Evolutionary conservation across 2,888 invertebrate species (phyloP).

Genomic region (Leptinotarsa haldemani): DNA sequence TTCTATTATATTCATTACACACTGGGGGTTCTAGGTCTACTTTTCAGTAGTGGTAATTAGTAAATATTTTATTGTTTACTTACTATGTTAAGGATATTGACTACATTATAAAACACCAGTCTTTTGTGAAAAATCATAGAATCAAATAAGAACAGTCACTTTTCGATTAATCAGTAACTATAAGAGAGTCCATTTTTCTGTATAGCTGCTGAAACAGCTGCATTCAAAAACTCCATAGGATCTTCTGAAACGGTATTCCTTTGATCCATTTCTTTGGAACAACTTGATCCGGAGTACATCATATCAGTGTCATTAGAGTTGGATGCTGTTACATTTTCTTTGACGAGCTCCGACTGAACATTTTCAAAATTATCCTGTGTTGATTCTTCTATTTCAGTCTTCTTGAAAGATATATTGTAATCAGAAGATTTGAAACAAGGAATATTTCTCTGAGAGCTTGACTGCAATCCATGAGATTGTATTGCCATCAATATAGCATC

Average conservation of each 20-base stretch:
- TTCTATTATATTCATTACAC: too few relatives aligned
- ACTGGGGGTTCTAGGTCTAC: too few relatives aligned
- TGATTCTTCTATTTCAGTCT: conserved; percentile 49
- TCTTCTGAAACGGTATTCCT: conserved; percentile 49
- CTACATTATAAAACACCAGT: conserved; percentile 3
- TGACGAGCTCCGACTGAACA: conserved; percentile 52
- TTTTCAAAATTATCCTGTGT: conserved; percentile 56
- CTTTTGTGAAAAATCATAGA: neutral
- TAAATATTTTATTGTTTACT: neutral
- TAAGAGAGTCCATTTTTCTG: conserved; percentile 77
- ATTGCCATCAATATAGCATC: conserved; percentile 82
- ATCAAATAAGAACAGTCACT: neutral
- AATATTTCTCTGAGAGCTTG: conserved; percentile 30
- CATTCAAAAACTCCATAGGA: conserved; percentile 73
- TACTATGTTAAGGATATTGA: neutral
- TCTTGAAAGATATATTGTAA: conserved; percentile 29
- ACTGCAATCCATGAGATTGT: conserved; percentile 75
- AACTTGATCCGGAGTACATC: conserved; percentile 38
- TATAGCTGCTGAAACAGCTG: conserved; percentile 81
- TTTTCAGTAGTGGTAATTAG: neutral
- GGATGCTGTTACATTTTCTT: conserved; percentile 42
- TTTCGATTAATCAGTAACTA: conserved; percentile 34
- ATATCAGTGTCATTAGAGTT: conserved; percentile 38
- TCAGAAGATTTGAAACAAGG: conserved; percentile 23
- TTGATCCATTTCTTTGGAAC: conserved; percentile 35